Evolutionary conservation across 2,888 invertebrate genomes (phyloP).

Genomic region (Calameuta pallipes): DNA sequence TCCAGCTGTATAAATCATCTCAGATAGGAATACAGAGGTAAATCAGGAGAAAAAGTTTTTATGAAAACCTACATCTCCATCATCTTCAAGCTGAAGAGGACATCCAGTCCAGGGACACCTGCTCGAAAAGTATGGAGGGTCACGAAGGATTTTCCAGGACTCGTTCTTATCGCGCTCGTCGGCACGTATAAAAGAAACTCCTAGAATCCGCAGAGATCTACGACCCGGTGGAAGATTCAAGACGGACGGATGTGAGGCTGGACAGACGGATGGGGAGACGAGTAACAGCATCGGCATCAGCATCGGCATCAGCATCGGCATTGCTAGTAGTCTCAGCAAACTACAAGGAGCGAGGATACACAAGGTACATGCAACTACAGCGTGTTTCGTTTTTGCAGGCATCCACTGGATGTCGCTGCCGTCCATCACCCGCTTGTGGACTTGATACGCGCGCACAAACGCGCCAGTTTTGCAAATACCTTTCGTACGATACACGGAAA

Average conservation of each 20-base stretch:
- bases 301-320: conserved; percentile 13
- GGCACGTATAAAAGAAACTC: not conserved
- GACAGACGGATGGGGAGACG: not conserved
- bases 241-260: not conserved
- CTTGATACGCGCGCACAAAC: conserved; percentile 5
- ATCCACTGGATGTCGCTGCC: conserved; percentile 36
- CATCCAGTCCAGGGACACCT: not conserved
- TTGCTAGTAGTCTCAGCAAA: not conserved
- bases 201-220: not conserved
- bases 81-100: not conserved
- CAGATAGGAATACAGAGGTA: not conserved
- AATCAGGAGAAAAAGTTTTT: not conserved
- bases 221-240: conserved; percentile 2
- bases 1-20: not conserved
- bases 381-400: conserved; percentile 42
- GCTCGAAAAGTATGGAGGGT: not conserved
- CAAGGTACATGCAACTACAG: conserved; percentile 35
- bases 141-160: not conserved
- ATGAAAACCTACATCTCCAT: not conserved
- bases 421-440: conserved; percentile 35
- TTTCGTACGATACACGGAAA: not conserved
- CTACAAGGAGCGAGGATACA: conserved; percentile 21
- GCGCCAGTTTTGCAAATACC: not conserved
- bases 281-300: conserved; percentile 15
- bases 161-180: not conserved